phyloP scores from a whole-genome alignment of 1,140 invertebrate species.

The Amphibalanus amphitrite region DNA sequence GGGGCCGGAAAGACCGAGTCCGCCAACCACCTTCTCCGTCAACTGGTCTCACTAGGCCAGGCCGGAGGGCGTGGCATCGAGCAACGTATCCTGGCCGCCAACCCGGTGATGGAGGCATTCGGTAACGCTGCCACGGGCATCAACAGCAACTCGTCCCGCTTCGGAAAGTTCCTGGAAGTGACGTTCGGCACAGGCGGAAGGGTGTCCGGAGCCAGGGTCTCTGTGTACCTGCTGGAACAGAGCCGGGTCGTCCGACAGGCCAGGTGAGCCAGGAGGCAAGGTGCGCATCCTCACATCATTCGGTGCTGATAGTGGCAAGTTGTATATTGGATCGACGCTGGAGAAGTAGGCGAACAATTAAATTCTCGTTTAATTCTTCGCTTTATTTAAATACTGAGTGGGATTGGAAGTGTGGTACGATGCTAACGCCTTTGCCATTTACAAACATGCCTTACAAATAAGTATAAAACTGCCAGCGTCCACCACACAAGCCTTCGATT shows the following conservation, averaged over 20 bases:
- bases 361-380: no score
- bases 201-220: slow-evolving; percentile 57
- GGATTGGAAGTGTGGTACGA: no score
- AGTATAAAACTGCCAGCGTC: no score
- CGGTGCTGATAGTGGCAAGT: slow-evolving; percentile 4
- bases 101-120: slow-evolving; percentile 73
- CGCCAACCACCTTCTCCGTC: slow-evolving; percentile 58
- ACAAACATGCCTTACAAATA: no score
- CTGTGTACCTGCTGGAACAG: slow-evolving; percentile 67
- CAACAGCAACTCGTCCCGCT: slow-evolving; percentile 64
- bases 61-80: slow-evolving; percentile 60
- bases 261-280: slow-evolving; percentile 51
- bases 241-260: slow-evolving; percentile 61
- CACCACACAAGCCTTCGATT: no score
- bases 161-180: slow-evolving; percentile 65
- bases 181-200: slow-evolving; percentile 55
- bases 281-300: not conserved
- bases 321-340: no score
- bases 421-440: no score
- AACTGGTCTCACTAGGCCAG: slow-evolving; percentile 54
- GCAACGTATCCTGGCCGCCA: slow-evolving; percentile 59
- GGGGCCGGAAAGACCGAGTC: slow-evolving; percentile 77
- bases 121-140: slow-evolving; percentile 66
- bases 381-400: no score
- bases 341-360: no score